These are phyloP conservation scores for Trididemnum nubilum DNA, from an alignment of 23 tunicate species.

Conservation along the genomic window DNA sequence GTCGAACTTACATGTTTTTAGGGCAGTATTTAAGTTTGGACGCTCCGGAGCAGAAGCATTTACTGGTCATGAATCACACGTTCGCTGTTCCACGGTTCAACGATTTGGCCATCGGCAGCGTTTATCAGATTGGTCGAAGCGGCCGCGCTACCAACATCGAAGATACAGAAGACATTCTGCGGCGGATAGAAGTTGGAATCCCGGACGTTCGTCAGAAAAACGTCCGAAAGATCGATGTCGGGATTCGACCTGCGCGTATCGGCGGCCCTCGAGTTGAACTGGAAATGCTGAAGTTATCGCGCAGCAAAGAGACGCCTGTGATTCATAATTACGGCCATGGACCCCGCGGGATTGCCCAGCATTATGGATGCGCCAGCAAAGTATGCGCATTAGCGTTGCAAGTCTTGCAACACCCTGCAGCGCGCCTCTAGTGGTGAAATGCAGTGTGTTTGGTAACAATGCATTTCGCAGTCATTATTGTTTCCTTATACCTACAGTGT, in stretches of 20 bases:
- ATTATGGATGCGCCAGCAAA: constrained; percentile 69
- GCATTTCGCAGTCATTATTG: too few relatives aligned
- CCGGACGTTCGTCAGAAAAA: constrained; percentile 32
- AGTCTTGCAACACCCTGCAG: too few relatives aligned
- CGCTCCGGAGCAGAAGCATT: background rate
- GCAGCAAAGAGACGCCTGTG: constrained; percentile 29
- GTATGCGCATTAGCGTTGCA: constrained; percentile 24
- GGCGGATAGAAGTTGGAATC: constrained; percentile 33
- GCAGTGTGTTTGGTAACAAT: too few relatives aligned
- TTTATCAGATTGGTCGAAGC: constrained; percentile 57
- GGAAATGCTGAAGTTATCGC: constrained; percentile 7
- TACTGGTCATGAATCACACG: constrained; percentile 17
- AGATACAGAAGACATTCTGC: constrained; percentile 54
- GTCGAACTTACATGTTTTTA: too few relatives aligned
- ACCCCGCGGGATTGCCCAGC: constrained; percentile 62
- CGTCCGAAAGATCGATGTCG: constrained; percentile 47
- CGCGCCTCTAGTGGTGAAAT: too few relatives aligned
- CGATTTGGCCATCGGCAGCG: constrained; percentile 44
- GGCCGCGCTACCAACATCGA: constrained; percentile 36
- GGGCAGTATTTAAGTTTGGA: constrained; percentile 53
- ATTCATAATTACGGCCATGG: constrained; percentile 90
- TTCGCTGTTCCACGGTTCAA: constrained; percentile 49
- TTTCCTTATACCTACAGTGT: too few relatives aligned
- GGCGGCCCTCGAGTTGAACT: constrained; percentile 77
- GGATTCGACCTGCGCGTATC: constrained; percentile 60